phyloP scores from a whole-genome alignment of 2,888 invertebrate genomes.

The Apotomis capreana region DNA sequence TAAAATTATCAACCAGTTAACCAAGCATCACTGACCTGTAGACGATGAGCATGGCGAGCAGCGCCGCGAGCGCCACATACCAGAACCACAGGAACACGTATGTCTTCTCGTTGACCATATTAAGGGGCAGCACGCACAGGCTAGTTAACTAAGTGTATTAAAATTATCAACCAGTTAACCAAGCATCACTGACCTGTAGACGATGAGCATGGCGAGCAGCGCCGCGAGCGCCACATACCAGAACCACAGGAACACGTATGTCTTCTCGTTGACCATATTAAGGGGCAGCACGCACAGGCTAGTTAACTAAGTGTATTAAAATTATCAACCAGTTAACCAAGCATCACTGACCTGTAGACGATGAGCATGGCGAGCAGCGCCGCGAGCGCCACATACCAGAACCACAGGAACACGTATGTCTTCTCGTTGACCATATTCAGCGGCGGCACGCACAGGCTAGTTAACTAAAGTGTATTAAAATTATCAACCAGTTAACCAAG shows the following conservation, averaged over 20 bases:
- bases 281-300: conserved; percentile 93
- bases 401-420: conserved; percentile 96
- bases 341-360: conserved; percentile 82
- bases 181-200: conserved; percentile 82
- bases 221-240: conserved; percentile 93
- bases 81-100: conserved; percentile 97
- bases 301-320: conserved; percentile 61
- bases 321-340: too few species aligned
- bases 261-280: conserved; percentile 97
- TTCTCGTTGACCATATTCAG: conserved; percentile 97
- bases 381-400: conserved; percentile 94
- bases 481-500: too few species aligned
- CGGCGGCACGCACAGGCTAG: conserved; percentile 91
- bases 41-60: conserved; percentile 86
- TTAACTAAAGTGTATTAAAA: too few species aligned
- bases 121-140: conserved; percentile 92
- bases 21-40: conserved; percentile 79
- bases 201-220: conserved; percentile 85
- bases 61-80: conserved; percentile 90
- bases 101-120: conserved; percentile 96
- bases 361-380: conserved; percentile 86
- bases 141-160: conserved; percentile 76
- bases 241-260: conserved; percentile 96
- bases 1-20: too few species aligned
- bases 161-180: too few species aligned